A percentile compares a stretch with the other conserved stretches of the same genome.
Conservation (phyloP, 1,140 invertebrate species). For the Heterodera schachtii region DNA sequence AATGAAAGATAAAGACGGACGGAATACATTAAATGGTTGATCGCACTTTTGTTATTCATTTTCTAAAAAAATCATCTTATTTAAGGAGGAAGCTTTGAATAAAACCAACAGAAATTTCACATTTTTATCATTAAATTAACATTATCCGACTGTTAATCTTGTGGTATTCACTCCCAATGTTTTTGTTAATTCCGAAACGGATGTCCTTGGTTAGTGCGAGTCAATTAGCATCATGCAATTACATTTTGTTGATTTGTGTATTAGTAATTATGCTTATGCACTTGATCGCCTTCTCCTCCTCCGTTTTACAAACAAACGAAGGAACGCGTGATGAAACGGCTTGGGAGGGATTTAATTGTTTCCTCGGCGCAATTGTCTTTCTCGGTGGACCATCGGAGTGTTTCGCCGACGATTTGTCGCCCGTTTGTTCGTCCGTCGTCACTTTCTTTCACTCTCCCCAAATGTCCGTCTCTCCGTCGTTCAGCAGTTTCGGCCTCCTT, state of each 20-base stretch:
- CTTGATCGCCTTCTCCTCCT: too few species aligned
- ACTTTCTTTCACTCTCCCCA: not conserved
- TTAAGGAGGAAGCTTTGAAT: not conserved
- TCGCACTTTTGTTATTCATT: not conserved
- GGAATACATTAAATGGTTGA: not conserved
- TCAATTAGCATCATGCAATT: too few species aligned
- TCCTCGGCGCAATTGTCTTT: not conserved
- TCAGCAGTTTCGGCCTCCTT: not conserved
- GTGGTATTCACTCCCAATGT: too few species aligned
- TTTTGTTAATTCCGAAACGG: too few species aligned
- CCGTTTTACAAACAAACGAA: too few species aligned
- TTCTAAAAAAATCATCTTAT: too few species aligned
- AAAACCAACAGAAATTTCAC: not conserved
- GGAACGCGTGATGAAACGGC: not conserved
- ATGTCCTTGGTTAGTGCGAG: too few species aligned
- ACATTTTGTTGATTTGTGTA: too few species aligned
- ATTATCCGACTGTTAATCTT: too few species aligned
- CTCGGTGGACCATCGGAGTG: not conserved
- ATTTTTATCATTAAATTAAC: too few species aligned
- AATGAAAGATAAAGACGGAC: too few species aligned
- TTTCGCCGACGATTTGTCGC: not conserved
- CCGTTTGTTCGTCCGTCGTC: not conserved
- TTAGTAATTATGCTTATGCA: too few species aligned
- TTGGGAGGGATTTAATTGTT: conserved; percentile 10
- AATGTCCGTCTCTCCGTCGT: not conserved